Evolutionary conservation across 2,113 vertebrate species (phyloP), one percentile per base, ranked within the genome.

Genomic region (Plectropomus leopardus): DNA sequence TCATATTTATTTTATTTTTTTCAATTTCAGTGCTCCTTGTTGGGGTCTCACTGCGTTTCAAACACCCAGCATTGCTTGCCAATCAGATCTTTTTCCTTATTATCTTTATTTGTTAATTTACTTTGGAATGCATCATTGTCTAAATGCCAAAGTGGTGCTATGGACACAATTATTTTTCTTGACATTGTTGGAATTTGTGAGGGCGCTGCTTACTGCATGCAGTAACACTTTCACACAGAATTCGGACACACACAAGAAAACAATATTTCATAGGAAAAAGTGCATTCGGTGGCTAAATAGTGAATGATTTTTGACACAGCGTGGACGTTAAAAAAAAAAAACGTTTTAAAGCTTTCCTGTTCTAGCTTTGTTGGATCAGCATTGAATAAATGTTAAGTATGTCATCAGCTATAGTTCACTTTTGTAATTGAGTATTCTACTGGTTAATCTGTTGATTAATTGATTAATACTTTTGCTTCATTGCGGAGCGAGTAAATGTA

Each of bases 1-100:
- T 36, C 34, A 47, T 73, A 24, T 69, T 67, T 47, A 36, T 32
- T 76, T 34, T 51, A 30, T 54, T 53, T 45, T 54, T 42, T 5
- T 32, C 36, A 3, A 3, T 40, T 40, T 2, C 36, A 61, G 48
- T 36, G 16, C 26, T 32, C n/a, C 28, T 53, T 54, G 6, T 78
- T 69, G n/a, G 30, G 23, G 42, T 9, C 42, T 17, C 21, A 24
- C 16, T 65, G 63, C 14, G 11, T 47, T 72, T 59, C 44, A 34
- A 19, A 10, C 4, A 21, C 19, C 7, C 19, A 5, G 14, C 5
- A 48, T 59, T 32, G 45, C 42, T 34, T 72, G 30, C 40, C 71
- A 40, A 9, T 61, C 71, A 51, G 21, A n/a, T 60, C 0, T 24
- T 42, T 42, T 24, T 4, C 30, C 16, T 58, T 21, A 32, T 60